Conservation (phyloP, 2,113 vertebrate genomes). For the Callithrix jacchus region DNA sequence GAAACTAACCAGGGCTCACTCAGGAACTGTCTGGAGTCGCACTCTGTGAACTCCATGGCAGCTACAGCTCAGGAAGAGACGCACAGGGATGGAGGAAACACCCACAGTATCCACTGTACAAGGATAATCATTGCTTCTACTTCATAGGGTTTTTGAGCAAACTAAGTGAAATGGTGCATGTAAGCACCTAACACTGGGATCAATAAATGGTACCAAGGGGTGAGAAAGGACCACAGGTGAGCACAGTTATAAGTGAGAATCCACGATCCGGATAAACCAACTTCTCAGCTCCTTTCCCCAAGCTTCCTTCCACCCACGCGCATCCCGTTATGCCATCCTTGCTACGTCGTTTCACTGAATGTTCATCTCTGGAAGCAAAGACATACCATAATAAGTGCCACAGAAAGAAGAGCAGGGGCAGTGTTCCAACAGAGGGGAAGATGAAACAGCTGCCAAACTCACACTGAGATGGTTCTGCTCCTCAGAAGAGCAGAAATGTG, state of each 20-base stretch:
- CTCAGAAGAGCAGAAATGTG: not conserved
- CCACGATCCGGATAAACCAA: not conserved
- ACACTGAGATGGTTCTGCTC: no score
- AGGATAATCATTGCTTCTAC: not conserved
- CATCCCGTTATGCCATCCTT: not conserved
- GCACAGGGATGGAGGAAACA: not conserved
- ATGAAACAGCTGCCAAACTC: not conserved
- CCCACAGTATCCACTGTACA: rapidly evolving
- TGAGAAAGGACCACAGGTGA: not conserved
- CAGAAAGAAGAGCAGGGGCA: not conserved
- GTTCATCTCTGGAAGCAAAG: not conserved
- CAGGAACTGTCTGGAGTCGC: not conserved
- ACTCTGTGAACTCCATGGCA: not conserved
- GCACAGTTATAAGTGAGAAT: not conserved
- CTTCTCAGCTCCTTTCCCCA: not conserved
- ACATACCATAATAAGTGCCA: not conserved
- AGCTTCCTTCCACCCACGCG: not conserved
- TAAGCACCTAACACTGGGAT: not conserved
- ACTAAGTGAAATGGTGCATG: not conserved
- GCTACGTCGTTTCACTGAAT: not conserved
- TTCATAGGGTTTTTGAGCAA: not conserved
- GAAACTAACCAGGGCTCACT: not conserved
- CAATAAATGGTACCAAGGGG: not conserved
- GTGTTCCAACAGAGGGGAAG: not conserved
- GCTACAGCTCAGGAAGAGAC: not conserved